phyloP scores from a whole-genome alignment of 2,797 vertebrate genomes.

The Anguilla marmorata region DNA sequence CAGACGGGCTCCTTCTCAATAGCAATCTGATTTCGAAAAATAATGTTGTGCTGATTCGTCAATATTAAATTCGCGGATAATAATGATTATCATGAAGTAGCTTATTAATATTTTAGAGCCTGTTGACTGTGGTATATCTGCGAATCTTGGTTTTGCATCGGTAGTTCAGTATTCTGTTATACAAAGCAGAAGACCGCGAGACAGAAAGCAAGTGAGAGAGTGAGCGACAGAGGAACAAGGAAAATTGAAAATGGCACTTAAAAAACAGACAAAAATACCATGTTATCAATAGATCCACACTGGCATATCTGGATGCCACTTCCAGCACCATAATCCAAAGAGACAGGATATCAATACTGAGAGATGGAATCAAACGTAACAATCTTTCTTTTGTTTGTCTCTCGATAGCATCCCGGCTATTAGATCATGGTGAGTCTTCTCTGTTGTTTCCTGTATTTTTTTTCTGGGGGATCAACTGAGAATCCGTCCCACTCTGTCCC shows the following conservation, averaged over 20 bases:
- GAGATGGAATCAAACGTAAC: conserved; percentile 31
- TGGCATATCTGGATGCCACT: conserved; percentile 31
- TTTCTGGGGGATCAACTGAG: conserved; percentile 33
- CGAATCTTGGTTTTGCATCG: conserved; percentile 15
- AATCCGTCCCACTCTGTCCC: conserved; percentile 34
- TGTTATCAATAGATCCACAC: conserved; percentile 34
- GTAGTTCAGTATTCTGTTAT: conserved; percentile 30
- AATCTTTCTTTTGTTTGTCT: conserved; percentile 41
- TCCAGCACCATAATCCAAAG: conserved; percentile 33
- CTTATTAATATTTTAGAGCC: conserved; percentile 21
- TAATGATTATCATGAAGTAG: not conserved
- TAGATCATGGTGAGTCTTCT: conserved; percentile 29
- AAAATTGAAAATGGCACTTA: conserved; percentile 32
- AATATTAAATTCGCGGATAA: not conserved
- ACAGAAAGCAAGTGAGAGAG: conserved; percentile 12
- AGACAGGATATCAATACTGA: conserved; percentile 20
- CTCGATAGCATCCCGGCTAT: conserved; percentile 32
- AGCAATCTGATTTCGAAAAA: conserved; percentile 18
- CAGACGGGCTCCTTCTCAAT: conserved; percentile 30
- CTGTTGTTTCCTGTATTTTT: conserved; percentile 24
- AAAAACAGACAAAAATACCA: conserved; percentile 30
- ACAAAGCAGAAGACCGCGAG: conserved; percentile 19
- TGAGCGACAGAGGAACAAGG: conserved; percentile 11
- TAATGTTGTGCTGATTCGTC: conserved; percentile 11
- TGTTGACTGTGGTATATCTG: conserved; percentile 23